These are phyloP conservation scores for Pungitius pungitius DNA, from an alignment of 2,113 vertebrate genomes.

Conservation along the genomic window DNA sequence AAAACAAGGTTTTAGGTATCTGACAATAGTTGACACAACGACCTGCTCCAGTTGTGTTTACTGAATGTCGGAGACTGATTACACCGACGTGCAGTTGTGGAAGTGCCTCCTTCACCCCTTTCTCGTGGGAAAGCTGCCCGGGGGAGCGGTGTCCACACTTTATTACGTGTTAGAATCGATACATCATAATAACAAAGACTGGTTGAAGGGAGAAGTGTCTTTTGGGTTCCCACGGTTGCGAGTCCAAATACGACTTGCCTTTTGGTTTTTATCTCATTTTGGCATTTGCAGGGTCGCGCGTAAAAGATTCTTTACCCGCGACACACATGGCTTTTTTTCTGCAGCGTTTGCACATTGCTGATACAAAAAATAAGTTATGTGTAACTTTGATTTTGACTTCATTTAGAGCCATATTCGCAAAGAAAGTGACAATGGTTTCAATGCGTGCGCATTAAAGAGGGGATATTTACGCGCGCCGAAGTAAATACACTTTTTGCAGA, in stretches of 20 bases:
- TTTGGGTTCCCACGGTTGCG: slow-evolving; percentile 24
- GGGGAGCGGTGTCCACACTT: neutral
- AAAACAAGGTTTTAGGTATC: neutral
- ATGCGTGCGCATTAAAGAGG: neutral
- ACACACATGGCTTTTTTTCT: too few relatives aligned
- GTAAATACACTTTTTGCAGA: neutral
- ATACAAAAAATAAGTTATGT: neutral
- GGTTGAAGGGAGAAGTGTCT: slow-evolving; percentile 7
- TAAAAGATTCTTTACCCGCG: slow-evolving; percentile 6
- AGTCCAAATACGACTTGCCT: neutral
- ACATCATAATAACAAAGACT: neutral
- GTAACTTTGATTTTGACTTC: accelerated
- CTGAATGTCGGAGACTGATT: neutral
- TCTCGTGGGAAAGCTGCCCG: slow-evolving; percentile 19
- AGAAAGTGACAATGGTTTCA: neutral
- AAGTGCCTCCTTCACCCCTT: neutral
- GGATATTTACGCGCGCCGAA: slow-evolving; percentile 13
- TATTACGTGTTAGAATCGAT: slow-evolving; percentile 41
- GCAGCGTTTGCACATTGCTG: neutral
- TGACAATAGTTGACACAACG: neutral
- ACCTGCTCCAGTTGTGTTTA: neutral
- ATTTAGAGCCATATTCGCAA: neutral
- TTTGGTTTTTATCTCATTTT: slow-evolving; percentile 16
- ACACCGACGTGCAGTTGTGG: neutral
- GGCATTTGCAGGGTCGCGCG: neutral